phyloP scores from a whole-genome alignment of 92 coral and sea anemone genomes.

The Metridium senile region DNA sequence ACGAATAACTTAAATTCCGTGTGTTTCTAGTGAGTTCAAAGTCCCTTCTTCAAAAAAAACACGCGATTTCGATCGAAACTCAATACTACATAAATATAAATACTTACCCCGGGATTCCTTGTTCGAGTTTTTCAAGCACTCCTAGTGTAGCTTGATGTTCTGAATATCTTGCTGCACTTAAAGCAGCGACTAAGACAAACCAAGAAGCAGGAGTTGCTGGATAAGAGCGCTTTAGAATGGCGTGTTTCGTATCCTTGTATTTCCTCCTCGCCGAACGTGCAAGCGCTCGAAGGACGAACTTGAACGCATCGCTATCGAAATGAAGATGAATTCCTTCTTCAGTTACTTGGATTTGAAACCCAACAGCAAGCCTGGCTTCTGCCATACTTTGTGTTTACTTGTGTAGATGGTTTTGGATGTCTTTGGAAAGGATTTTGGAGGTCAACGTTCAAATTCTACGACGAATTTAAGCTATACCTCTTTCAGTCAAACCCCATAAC shows the following conservation, averaged over 20 bases:
- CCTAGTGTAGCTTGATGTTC: constrained; percentile 94
- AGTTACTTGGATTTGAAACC: constrained; percentile 90
- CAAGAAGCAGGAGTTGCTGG: constrained; percentile 98
- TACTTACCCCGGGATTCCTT: constrained; percentile 92
- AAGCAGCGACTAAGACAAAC: constrained; percentile 90
- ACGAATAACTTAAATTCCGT: too few relatives aligned
- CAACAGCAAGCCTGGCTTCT: constrained; percentile 98
- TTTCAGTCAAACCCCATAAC: too few relatives aligned
- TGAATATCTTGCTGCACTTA: constrained; percentile 89
- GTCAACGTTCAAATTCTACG: too few relatives aligned
- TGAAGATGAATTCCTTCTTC: constrained; percentile 90
- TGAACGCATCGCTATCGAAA: constrained; percentile 82
- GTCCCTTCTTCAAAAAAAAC: not conserved
- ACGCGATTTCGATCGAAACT: not conserved
- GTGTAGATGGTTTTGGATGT: not conserved
- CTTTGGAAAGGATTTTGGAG: not conserved
- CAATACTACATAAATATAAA: too few relatives aligned
- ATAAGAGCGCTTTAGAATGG: constrained; percentile 83
- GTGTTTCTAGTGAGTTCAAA: not conserved
- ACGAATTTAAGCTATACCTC: too few relatives aligned
- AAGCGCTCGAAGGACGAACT: constrained; percentile 79
- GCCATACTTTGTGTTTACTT: constrained; percentile 65
- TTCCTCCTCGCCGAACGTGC: constrained; percentile 72
- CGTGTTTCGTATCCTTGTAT: constrained; percentile 68
- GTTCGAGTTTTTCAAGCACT: constrained; percentile 82